Evolutionary conservation across 1,140 invertebrate species (phyloP).

Genomic region (Drosophila willistoni): DNA sequence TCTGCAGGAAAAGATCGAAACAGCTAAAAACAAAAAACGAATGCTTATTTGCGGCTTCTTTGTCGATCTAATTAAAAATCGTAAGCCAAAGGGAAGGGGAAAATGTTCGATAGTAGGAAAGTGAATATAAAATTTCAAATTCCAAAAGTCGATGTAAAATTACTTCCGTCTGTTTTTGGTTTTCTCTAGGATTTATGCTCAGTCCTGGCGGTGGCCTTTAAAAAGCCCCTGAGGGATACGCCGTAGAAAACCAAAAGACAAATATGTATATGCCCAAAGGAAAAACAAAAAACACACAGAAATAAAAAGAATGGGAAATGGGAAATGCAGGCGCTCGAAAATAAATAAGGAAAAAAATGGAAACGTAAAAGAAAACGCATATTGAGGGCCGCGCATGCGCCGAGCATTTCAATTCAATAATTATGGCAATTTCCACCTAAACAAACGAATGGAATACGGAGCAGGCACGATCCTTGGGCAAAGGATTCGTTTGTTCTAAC

Average conservation of each 20-base stretch:
- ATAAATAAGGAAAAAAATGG: constrained; percentile 43
- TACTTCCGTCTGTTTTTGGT: constrained; percentile 55
- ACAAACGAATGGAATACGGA: constrained; percentile 5
- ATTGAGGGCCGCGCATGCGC: constrained; percentile 35
- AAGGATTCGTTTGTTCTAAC: constrained; percentile 62
- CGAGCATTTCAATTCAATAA: constrained; percentile 55
- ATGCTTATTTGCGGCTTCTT: constrained; percentile 61
- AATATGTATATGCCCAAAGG: constrained; percentile 5
- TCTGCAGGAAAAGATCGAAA: constrained; percentile 41
- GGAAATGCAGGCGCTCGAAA: constrained; percentile 30
- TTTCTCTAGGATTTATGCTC: constrained; percentile 50
- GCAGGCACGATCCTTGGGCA: constrained; percentile 41
- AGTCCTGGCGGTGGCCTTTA: constrained; percentile 40
- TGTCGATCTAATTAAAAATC: constrained; percentile 75
- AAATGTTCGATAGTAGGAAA: constrained; percentile 12
- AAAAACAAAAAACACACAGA: constrained; percentile 14
- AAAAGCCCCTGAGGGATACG: constrained; percentile 48
- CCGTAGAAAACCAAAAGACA: constrained; percentile 15
- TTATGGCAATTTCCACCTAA: constrained; percentile 41
- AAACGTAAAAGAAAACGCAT: not conserved
- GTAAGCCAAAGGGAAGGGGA: constrained; percentile 36
- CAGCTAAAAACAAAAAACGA: constrained; percentile 41
- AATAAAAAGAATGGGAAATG: not conserved
- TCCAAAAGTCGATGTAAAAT: constrained; percentile 63
- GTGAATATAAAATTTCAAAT: constrained; percentile 32